phyloP scores from a whole-genome alignment of 2,113 vertebrate species.

The Urocitellus parryii region DNA sequence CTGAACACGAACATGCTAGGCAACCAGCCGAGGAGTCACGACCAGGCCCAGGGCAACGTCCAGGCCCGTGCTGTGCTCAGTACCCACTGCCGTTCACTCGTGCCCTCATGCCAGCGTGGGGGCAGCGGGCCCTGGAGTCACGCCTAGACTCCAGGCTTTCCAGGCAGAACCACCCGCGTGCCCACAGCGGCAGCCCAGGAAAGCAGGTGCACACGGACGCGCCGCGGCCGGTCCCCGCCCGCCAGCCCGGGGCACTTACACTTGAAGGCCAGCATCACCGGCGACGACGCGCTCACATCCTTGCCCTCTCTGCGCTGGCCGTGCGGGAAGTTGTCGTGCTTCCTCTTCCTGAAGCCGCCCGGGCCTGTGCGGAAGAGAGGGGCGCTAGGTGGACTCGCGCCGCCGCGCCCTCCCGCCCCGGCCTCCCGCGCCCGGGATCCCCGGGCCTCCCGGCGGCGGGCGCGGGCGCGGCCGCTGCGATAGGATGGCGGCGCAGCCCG shows the following conservation, averaged over 20 bases:
- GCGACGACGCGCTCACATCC: constrained; percentile 88
- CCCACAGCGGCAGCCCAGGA: too few relatives aligned
- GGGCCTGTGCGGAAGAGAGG: constrained; percentile 83
- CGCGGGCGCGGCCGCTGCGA: neutral
- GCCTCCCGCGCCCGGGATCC: neutral
- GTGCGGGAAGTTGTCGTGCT: constrained; percentile 88
- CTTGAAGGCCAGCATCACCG: constrained; percentile 92
- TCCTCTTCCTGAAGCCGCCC: constrained; percentile 90
- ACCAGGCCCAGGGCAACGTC: too few relatives aligned
- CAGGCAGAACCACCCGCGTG: neutral
- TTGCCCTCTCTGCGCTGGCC: constrained; percentile 88
- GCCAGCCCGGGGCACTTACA: constrained; percentile 86
- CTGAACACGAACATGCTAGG: neutral
- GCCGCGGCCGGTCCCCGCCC: too few relatives aligned
- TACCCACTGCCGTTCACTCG: too few relatives aligned
- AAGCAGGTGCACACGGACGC: too few relatives aligned
- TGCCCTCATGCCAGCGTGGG: too few relatives aligned
- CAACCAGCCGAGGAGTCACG: neutral
- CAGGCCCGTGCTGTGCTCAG: neutral
- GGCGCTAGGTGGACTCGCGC: neutral
- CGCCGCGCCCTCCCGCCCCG: neutral
- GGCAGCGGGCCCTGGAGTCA: too few relatives aligned
- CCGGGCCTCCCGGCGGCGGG: neutral
- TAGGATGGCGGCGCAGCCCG: neutral
- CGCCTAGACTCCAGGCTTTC: neutral